Conservation (phyloP, 2,797 vertebrate species). For the Microhierax caerulescens region DNA sequence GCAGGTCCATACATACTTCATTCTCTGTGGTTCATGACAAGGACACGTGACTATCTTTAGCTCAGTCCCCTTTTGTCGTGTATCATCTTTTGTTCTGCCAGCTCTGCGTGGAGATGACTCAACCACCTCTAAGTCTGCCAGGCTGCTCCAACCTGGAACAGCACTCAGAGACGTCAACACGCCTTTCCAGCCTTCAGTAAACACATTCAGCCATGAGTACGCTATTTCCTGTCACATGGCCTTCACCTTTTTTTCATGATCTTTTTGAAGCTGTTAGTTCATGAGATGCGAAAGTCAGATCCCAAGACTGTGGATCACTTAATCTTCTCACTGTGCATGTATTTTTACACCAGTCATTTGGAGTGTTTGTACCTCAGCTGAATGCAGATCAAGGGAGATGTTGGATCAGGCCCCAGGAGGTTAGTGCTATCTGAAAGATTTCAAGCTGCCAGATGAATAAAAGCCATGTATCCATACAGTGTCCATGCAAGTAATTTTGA, state of each 20-base stretch:
- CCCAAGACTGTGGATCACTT: neutral
- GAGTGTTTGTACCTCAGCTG: neutral
- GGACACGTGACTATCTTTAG: neutral
- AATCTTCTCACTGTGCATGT: neutral
- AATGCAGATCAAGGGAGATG: neutral
- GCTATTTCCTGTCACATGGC: neutral
- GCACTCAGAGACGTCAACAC: neutral
- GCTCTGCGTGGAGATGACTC: neutral
- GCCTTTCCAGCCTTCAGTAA: neutral
- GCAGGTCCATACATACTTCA: neutral
- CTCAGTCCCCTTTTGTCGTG: neutral
- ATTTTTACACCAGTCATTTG: neutral
- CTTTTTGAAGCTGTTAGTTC: neutral
- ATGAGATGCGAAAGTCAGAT: neutral
- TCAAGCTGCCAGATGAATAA: neutral
- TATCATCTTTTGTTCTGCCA: neutral
- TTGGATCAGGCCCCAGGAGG: neutral
- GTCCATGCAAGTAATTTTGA: neutral
- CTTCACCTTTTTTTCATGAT: neutral
- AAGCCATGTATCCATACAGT: neutral
- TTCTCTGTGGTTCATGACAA: neutral
- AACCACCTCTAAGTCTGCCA: neutral
- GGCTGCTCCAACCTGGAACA: neutral
- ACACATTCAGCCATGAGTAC: neutral
- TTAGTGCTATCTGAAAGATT: neutral